phyloP scores from a whole-genome alignment of 2,888 invertebrate species.

The Nomada ruficornis region DNA sequence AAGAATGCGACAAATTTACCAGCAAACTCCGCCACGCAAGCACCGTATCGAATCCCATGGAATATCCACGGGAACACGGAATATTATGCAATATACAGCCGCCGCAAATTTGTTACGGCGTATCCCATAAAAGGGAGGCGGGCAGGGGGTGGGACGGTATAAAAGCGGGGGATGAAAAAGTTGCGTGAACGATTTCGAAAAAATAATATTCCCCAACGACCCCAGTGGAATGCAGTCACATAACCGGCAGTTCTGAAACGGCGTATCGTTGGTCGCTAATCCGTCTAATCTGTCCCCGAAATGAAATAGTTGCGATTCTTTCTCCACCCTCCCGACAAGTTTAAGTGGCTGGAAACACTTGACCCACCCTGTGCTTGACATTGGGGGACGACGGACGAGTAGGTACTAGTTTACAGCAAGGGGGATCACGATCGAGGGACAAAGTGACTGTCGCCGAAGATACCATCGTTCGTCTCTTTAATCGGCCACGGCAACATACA shows the following conservation, averaged over 20 bases:
- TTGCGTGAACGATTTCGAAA: constrained; percentile 39
- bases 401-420: constrained; percentile 55
- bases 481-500: constrained; percentile 54
- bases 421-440: constrained; percentile 61
- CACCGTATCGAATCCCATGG: neutral
- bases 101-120: constrained; percentile 23
- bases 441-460: constrained; percentile 66
- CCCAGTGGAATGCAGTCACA: constrained; percentile 46
- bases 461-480: constrained; percentile 62
- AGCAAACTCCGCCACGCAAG: neutral
- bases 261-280: constrained; percentile 79
- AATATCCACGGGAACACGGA: constrained; percentile 17
- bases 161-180: constrained; percentile 5
- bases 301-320: constrained; percentile 84
- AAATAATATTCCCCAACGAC: constrained; percentile 60
- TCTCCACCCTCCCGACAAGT: constrained; percentile 62
- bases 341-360: constrained; percentile 76
- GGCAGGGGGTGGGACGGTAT: neutral
- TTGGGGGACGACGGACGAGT: constrained; percentile 46
- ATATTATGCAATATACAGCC: constrained; percentile 7
- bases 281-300: constrained; percentile 83
- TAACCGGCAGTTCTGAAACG: constrained; percentile 57
- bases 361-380: constrained; percentile 65
- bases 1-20: neutral
- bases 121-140: constrained; percentile 15